Conservation (phyloP, 2,888 invertebrate species). For the Macrosiphum euphorbiae region DNA sequence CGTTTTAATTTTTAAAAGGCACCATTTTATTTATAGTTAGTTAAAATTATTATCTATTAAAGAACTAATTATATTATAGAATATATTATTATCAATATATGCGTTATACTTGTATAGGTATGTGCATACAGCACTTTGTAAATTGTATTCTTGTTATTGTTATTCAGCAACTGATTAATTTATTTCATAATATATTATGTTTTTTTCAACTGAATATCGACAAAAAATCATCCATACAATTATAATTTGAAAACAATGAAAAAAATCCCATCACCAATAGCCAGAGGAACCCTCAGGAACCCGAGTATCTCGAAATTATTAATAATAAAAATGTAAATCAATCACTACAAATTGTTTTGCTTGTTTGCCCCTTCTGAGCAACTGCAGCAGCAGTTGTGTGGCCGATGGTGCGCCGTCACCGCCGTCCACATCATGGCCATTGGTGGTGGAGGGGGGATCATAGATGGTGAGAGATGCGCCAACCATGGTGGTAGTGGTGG, state of each 20-base stretch:
- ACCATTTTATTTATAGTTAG: neutral
- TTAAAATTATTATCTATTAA: neutral
- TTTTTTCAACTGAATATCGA: neutral
- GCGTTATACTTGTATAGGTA: neutral
- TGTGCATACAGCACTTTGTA: neutral
- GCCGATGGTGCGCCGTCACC: conserved; percentile 14
- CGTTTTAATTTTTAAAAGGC: neutral
- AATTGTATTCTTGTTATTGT: neutral
- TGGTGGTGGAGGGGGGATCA: neutral
- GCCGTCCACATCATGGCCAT: neutral
- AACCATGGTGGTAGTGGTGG: neutral
- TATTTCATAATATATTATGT: neutral
- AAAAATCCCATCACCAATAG: neutral
- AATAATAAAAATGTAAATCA: conserved; percentile 60
- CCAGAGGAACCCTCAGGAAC: neutral
- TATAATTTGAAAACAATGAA: neutral
- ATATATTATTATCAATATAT: no score
- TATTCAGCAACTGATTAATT: neutral
- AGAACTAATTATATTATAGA: neutral
- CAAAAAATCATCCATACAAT: neutral
- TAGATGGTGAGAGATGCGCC: neutral
- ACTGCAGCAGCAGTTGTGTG: conserved; percentile 67
- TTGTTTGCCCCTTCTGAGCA: conserved; percentile 7
- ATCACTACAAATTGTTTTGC: conserved; percentile 55
- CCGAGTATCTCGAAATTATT: conserved; percentile 32